Conservation (phyloP, 2,113 vertebrate species). For the Chinchilla lanigera region DNA sequence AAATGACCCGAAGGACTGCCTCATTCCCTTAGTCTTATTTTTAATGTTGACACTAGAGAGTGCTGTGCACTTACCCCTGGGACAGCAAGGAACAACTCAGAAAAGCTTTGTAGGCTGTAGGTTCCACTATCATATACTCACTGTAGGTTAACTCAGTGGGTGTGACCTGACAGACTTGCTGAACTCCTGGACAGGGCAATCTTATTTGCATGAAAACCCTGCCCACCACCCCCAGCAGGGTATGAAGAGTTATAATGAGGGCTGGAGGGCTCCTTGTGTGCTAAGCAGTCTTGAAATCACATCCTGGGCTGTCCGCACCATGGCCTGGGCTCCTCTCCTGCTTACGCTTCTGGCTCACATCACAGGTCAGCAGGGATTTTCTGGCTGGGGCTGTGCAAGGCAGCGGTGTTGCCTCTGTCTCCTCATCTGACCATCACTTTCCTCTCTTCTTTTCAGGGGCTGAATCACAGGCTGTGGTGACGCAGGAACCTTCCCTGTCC, state of each 20-base stretch:
- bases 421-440: background rate
- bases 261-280: background rate
- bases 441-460: background rate
- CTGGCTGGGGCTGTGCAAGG: background rate
- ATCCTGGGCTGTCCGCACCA: background rate
- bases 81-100: background rate
- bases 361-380: background rate
- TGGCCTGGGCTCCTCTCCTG: background rate
- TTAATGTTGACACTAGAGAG: background rate
- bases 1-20: background rate
- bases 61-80: background rate
- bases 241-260: background rate
- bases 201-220: background rate
- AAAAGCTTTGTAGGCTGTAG: background rate
- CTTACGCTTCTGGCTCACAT: conserved; percentile 29
- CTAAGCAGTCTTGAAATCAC: background rate
- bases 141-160: background rate
- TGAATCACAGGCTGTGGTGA: conserved; percentile 7
- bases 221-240: rapidly evolving
- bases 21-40: background rate
- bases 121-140: background rate
- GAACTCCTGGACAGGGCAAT: background rate
- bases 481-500: background rate
- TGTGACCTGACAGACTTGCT: background rate
- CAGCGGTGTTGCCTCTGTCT: background rate